Base-by-base conservation (phyloP, 2,888 invertebrate species). In the Lysandra coridon region DNA sequence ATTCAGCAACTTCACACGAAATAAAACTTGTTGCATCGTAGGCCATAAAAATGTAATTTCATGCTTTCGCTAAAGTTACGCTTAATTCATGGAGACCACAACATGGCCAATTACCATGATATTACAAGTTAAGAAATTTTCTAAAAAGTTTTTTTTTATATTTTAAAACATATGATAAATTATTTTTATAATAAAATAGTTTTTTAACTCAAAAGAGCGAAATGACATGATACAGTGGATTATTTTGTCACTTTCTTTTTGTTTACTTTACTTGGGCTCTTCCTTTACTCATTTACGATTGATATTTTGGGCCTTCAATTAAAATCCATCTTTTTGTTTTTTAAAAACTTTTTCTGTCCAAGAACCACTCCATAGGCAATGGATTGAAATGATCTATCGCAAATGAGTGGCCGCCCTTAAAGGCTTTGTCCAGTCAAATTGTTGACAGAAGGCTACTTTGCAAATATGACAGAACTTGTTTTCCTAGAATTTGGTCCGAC, bases 1-100 rank as follows among this genome's bases (percentile, higher is more conserved):
- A 64, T 64, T 64, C 30, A 64, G 1, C 64, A 30, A 64, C 12
- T 69, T 14, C 1, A 69, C 33, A 12, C 14, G 74, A 74, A 74
- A 44, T 44, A n/a, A 74, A 74, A 74, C 17, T 44, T 5, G 44
- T 74, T 74, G 10, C 74, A 10, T 23, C 17, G 37, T 73, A 40
- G 7, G 73, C 73, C 40, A 73, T 73, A 73, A 73, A 73, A 74
- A 44, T 44, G 17, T 44, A 44, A 44, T 74, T 74, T 74, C 74
- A 74, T 74, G 74, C 74, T 74, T 74, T 74, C n/a, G 44, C 74
- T 44, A 74, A 74, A 74, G 14, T 40, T 40, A 73, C 40, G 17
- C 40, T 4, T n/a, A 40, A 37, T 73, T 73, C 6, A n/a, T 5
- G n/a, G 73, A 73, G 40, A 73, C 33, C 12, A 14, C 64, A 62